Evolutionary conservation across 2,888 invertebrate species (phyloP), one percentile per base, ranked within the genome.

Genomic region (Pheosia tremula): DNA sequence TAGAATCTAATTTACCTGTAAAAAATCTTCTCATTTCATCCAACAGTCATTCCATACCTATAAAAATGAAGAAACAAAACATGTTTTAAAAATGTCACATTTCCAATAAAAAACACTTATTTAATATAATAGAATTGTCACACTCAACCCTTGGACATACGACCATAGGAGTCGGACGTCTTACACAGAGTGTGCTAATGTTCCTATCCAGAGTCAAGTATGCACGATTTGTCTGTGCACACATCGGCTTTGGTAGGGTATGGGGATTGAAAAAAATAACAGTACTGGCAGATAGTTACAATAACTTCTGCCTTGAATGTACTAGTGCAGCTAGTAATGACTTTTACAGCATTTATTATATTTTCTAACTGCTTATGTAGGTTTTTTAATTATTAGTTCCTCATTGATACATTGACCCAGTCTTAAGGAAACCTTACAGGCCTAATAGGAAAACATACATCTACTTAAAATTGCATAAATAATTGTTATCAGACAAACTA

Each of bases 171-270:
- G 79, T 75, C 68, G 76, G 63, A 85, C 68, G 82, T 91, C 89
- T 88, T 93, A 93, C 93, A 93, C 93, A 68, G 90, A 90, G 87
- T 88, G 89, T 88, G 79, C 57, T 88, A 80, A 86, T 93, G 90
- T 93, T 90, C 93, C 93, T 93, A 90, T 68, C 91, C 92, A 92
- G 89, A 93, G 93, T 93, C 93, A 91, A 76, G 79, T 77, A 84
- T 86, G 88, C 75, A 83, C 85, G 75, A 72, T 75, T 68, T 69
- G 57, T 71, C 80, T 77, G 79, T 80, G 69, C 89, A 91, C 79
- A 84, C 89, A 91, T 89, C 91, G 91, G 91, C 93, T 93, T 93
- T 91, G 91, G 91, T 89, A 93, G 93, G 93, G 93, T 92, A 24
- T 24, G 7, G 43, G 43, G 9, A 9, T 9, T 43, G 43, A 3